phyloP scores from a whole-genome alignment of 1,140 invertebrate species.

The Batillaria attramentaria region DNA sequence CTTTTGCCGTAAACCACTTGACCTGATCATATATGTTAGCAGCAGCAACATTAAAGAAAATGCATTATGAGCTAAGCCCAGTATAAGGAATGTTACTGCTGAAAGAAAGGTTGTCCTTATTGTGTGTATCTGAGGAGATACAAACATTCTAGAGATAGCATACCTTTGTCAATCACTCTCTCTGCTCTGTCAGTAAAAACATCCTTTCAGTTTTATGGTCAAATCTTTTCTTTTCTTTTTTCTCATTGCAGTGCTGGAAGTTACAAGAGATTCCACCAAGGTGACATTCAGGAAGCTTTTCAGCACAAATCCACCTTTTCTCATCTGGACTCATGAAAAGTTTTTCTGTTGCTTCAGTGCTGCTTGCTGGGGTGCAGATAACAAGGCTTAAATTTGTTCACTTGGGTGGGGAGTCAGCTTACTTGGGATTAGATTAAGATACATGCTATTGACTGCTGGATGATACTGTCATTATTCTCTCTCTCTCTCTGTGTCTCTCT shows the following conservation, averaged over 20 bases:
- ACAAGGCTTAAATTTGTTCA: background rate
- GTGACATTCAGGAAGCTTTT: too few relatives aligned
- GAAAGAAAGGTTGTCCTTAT: background rate
- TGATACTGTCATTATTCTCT: slow-evolving; percentile 9
- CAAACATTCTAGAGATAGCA: background rate
- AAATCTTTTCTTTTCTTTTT: background rate
- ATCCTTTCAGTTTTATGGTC: background rate
- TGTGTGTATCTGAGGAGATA: background rate
- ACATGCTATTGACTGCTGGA: background rate
- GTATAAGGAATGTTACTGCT: background rate
- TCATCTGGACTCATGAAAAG: too few relatives aligned
- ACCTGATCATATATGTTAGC: too few relatives aligned
- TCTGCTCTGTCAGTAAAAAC: background rate
- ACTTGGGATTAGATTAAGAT: background rate
- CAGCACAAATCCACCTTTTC: too few relatives aligned
- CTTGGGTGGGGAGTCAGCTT: background rate
- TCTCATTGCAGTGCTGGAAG: slow-evolving; percentile 77
- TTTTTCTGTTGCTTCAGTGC: background rate
- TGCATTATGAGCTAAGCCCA: background rate
- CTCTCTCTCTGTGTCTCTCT: background rate
- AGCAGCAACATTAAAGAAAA: too few relatives aligned
- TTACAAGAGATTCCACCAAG: slow-evolving; percentile 81
- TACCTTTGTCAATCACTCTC: background rate
- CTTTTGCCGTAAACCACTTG: too few relatives aligned
- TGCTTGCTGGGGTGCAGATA: background rate